Base-by-base conservation (phyloP, 2,113 vertebrate species). In the Clarias macrocephalus region DNA sequence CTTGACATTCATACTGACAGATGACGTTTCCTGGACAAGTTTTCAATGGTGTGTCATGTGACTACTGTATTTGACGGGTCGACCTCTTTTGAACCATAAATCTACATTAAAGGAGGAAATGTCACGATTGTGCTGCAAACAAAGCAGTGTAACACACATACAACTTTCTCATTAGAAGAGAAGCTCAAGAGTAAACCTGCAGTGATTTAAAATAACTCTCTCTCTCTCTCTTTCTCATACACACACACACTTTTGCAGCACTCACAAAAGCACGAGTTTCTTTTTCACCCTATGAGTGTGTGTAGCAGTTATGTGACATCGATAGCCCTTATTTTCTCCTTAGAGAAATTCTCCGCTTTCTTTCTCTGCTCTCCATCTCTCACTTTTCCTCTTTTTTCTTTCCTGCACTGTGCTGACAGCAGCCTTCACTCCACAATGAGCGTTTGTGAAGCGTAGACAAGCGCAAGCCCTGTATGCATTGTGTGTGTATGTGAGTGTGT, bases 371-470 rank as follows among this genome's bases (percentile, higher is more conserved):
- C 30, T 73, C 66, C 54, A 68, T 82, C 68, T 60, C 60, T 73
- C 59, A 68, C 68, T 62, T 88, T 83, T 83, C 48, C 70, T 86
- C 16, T 66, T 68, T 70, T 30, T 62, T 56, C 62, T 84, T 65
- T 70, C 66, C 81, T 75, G 70, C 70, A 42, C 18, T 42, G 37
- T 75, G 72, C 82, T 87, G 87, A 90, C 89, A 88, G 85, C 88
- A 80, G 85, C 56, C 83, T 66, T 80, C 86, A 88, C 81, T 70
- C 85, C 84, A 91, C 90, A 92, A 89, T 86, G 82, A 30, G 79
- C 84, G 37, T 90, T 90, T 92, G 89, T 91, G 84, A 90, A 60
- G 80, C 33, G 65, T 37, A 63, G 73, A 89, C 80, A 85, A 75
- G 30, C 12, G 21, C 25, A 25, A 75, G 72, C 72, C 70, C 72